phyloP scores from a whole-genome alignment of 2,888 invertebrate genomes.

The Drosophila meridiana region DNA sequence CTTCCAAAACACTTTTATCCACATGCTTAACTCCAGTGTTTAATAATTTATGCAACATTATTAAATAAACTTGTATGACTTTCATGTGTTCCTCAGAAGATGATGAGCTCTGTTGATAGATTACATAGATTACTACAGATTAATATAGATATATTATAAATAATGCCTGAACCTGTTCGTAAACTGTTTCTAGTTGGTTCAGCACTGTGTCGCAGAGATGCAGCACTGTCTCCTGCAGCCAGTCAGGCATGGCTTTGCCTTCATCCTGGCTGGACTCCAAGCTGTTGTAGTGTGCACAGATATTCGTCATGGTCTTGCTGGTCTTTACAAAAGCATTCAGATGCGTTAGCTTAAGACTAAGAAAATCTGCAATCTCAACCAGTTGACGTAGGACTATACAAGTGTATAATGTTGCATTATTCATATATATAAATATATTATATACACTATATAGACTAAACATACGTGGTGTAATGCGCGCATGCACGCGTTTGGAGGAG shows the following conservation, averaged over 20 bases:
- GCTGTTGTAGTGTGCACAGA: conserved; percentile 50
- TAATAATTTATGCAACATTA: conserved; percentile 61
- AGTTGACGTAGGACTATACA: conserved; percentile 59
- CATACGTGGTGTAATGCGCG: conserved; percentile 42
- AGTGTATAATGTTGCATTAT: not conserved
- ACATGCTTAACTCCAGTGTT: conserved; percentile 73
- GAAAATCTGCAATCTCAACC: conserved; percentile 48
- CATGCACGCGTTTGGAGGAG: conserved; percentile 2
- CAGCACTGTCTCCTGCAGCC: conserved; percentile 55
- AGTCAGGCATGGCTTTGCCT: conserved; percentile 29
- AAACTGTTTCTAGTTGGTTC: conserved; percentile 42
- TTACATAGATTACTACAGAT: not conserved
- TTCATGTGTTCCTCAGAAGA: conserved; percentile 57
- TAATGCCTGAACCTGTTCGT: conserved; percentile 35
- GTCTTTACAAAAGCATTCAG: conserved; percentile 58
- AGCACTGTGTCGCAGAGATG: conserved; percentile 55
- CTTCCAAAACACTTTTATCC: conserved; percentile 37
- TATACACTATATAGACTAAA: not conserved
- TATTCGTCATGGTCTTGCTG: conserved; percentile 60
- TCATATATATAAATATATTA: not conserved
- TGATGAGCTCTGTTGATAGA: conserved; percentile 44
- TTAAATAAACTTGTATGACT: conserved; percentile 61
- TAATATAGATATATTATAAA: not conserved
- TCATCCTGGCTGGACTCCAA: not conserved
- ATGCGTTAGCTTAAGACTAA: conserved; percentile 26